A percentile compares a stretch with the other conserved stretches of the same genome.
phyloP scores from a whole-genome alignment of 2,888 invertebrate species.

The Caenorhabditis sp. region DNA sequence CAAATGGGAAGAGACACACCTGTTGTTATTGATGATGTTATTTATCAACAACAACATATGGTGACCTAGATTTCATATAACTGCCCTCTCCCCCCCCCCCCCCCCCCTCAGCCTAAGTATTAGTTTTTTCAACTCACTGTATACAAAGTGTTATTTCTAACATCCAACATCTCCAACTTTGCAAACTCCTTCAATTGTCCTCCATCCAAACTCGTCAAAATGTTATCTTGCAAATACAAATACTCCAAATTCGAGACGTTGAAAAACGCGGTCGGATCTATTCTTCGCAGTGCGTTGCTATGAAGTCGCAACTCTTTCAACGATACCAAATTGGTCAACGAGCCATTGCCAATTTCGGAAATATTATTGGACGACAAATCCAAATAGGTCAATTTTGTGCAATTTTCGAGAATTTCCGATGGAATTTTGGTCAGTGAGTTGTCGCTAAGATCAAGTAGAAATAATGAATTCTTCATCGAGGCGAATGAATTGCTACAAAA shows the following conservation, averaged over 20 bases:
- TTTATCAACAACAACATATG: no score
- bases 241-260: conserved; percentile 78
- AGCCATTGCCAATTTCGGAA: conserved; percentile 76
- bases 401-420: conserved; percentile 83
- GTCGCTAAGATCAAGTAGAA: conserved; percentile 82
- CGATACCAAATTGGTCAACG: conserved; percentile 82
- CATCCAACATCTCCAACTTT: conserved; percentile 79
- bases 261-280: conserved; percentile 85
- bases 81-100: no score
- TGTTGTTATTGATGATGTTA: no score
- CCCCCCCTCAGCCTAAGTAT: no score
- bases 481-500: conserved; percentile 57
- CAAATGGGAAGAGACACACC: no score
- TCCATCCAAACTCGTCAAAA: conserved; percentile 82
- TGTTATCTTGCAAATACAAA: conserved; percentile 82
- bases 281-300: conserved; percentile 76
- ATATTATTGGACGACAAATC: conserved; percentile 83
- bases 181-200: conserved; percentile 83
- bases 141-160: conserved; percentile 82
- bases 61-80: no score
- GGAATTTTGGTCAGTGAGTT: conserved; percentile 84
- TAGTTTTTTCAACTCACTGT: conserved; percentile 74
- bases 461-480: conserved; percentile 73
- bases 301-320: conserved; percentile 77
- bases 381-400: conserved; percentile 80